Evolutionary conservation across 2,113 vertebrate species (phyloP).

Genomic region (Passerina amoena): DNA sequence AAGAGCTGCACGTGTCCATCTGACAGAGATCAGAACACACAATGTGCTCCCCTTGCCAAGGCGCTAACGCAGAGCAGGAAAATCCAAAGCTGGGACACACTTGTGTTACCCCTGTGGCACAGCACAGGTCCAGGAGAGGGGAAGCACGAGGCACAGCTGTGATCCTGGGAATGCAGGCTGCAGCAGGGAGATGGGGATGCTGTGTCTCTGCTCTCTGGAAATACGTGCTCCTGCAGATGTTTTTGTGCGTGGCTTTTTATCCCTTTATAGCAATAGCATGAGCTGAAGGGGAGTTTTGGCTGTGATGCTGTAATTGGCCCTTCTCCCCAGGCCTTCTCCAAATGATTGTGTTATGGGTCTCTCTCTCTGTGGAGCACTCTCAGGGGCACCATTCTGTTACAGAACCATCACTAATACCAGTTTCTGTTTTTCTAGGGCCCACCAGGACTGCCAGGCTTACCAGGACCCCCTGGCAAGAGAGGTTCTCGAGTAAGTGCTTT

Average conservation of each 20-base stretch:
- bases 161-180: not conserved
- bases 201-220: not conserved
- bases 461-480: conserved; percentile 87
- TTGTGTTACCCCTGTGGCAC: not conserved
- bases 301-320: not conserved
- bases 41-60: not conserved
- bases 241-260: not conserved
- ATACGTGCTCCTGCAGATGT: not conserved
- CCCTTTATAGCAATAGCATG: not conserved
- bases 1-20: not conserved
- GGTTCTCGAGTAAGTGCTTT: conserved; percentile 87
- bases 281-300: not conserved
- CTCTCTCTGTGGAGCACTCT: not conserved
- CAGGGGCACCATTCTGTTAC: not conserved
- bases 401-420: not conserved
- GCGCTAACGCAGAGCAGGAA: not conserved
- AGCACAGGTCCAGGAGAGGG: not conserved
- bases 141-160: not conserved
- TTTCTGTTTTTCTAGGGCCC: conserved; percentile 80
- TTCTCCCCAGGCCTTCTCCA: not conserved
- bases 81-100: not conserved
- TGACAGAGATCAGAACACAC: not conserved
- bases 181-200: not conserved
- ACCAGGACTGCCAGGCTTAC: conserved; percentile 87
- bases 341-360: not conserved